These are phyloP conservation scores for Anneissia japonica DNA, from an alignment of 35 echinoderm and acorn worm genomes.

Conservation along the genomic window DNA sequence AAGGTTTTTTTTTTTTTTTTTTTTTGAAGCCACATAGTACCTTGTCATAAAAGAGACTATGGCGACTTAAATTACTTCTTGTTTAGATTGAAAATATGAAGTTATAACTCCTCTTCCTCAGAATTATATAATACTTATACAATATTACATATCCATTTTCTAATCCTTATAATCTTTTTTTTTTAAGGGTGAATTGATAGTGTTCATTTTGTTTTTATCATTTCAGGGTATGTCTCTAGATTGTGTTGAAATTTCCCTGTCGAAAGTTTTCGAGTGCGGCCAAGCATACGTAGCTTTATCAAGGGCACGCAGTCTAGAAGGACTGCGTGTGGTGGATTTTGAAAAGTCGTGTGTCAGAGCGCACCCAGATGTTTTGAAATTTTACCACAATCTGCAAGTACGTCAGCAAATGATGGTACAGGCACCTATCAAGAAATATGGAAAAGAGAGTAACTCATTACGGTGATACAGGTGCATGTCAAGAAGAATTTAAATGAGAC, in stretches of 20 bases:
- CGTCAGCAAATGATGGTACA: not conserved
- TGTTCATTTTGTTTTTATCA: not conserved
- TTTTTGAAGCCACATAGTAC: too few species aligned
- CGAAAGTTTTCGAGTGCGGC: conserved; percentile 90
- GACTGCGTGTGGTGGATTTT: conserved; percentile 87
- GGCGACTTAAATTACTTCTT: too few species aligned
- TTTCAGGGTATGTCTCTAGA: conserved; percentile 91
- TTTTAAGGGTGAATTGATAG: not conserved
- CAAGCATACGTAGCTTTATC: conserved; percentile 96
- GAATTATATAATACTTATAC: too few species aligned
- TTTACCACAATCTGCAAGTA: conserved; percentile 41
- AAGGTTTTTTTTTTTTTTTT: too few species aligned
- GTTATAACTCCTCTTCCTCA: too few species aligned
- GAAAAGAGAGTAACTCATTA: not conserved
- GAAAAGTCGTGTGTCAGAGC: conserved; percentile 74
- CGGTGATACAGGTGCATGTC: too few species aligned
- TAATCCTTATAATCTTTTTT: not conserved
- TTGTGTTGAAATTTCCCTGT: conserved; percentile 95
- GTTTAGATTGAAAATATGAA: too few species aligned
- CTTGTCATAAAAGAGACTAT: too few species aligned
- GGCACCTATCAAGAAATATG: not conserved
- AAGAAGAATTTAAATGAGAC: too few species aligned
- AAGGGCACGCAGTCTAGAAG: conserved; percentile 74
- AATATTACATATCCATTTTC: not conserved
- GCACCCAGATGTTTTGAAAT: conserved; percentile 80